Conservation (phyloP, 2,888 invertebrate genomes). For the Eutolmus rufibarbis region DNA sequence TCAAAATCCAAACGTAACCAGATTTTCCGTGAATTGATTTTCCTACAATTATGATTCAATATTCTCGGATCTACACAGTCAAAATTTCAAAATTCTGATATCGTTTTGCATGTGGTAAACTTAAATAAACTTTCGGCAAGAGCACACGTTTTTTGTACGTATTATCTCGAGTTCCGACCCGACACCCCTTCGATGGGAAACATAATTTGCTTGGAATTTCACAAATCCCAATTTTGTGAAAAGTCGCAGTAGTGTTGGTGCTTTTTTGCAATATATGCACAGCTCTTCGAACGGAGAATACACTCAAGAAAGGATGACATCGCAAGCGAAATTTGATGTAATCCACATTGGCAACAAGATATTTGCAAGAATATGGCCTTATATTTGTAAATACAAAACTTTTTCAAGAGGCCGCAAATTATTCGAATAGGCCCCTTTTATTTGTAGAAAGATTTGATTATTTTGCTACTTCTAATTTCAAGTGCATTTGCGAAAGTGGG, state of each 20-base stretch:
- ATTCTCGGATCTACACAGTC: neutral
- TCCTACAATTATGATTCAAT: neutral
- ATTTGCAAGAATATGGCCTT: neutral
- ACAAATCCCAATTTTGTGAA: neutral
- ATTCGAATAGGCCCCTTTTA: neutral
- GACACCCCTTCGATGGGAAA: neutral
- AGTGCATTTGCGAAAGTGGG: neutral
- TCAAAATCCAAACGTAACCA: neutral
- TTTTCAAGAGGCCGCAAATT: neutral
- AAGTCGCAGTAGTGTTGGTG: neutral
- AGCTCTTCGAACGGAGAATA: neutral
- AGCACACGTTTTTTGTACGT: neutral
- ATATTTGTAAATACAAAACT: neutral
- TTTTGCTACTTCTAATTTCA: neutral
- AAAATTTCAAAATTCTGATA: neutral
- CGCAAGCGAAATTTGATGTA: neutral
- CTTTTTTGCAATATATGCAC: neutral
- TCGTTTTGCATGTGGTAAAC: neutral
- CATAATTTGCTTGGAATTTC: neutral
- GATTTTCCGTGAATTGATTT: neutral
- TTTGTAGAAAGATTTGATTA: neutral
- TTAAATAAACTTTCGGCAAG: neutral
- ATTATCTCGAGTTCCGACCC: neutral
- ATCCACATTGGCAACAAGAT: neutral
- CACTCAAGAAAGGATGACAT: neutral